Conservation (phyloP, 2,888 invertebrate species). For the Dromius quadrimaculatus region DNA sequence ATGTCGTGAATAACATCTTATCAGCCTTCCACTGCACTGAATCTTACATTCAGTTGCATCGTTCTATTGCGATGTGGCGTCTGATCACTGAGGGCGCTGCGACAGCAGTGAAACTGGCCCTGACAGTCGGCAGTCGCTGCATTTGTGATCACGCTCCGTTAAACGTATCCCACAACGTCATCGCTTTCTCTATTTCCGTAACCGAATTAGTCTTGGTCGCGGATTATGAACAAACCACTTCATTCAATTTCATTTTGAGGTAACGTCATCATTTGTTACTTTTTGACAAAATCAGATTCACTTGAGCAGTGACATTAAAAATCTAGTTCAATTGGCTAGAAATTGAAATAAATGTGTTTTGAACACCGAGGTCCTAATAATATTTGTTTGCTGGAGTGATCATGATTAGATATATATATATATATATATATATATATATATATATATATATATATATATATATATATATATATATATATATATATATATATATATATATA, state of each 20-base stretch:
- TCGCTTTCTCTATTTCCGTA: conserved; percentile 39
- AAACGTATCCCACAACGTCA: conserved; percentile 25
- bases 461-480: too few relatives aligned
- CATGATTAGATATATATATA: too few relatives aligned
- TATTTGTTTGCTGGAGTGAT: too few relatives aligned
- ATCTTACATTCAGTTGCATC: conserved; percentile 8
- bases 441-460: too few relatives aligned
- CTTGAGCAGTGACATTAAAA: background rate
- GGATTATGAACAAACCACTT: conserved; percentile 41
- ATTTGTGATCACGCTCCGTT: conserved; percentile 38
- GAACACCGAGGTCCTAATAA: too few relatives aligned
- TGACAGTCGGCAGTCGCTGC: conserved; percentile 48
- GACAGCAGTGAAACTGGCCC: conserved; percentile 7
- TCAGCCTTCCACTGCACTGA: background rate
- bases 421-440: too few relatives aligned
- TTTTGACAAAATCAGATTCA: conserved; percentile 22
- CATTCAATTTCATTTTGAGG: conserved; percentile 38
- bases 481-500: too few relatives aligned
- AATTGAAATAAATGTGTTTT: conserved; percentile 8
- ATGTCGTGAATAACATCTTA: conserved; percentile 1
- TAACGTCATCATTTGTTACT: conserved; percentile 8
- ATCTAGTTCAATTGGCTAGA: background rate
- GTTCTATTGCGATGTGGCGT: conserved; percentile 1
- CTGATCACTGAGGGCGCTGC: conserved; percentile 7
- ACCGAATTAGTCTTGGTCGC: conserved; percentile 35